Base-by-base conservation (phyloP, 2,113 vertebrate genomes). In the Antigone vipio region DNA sequence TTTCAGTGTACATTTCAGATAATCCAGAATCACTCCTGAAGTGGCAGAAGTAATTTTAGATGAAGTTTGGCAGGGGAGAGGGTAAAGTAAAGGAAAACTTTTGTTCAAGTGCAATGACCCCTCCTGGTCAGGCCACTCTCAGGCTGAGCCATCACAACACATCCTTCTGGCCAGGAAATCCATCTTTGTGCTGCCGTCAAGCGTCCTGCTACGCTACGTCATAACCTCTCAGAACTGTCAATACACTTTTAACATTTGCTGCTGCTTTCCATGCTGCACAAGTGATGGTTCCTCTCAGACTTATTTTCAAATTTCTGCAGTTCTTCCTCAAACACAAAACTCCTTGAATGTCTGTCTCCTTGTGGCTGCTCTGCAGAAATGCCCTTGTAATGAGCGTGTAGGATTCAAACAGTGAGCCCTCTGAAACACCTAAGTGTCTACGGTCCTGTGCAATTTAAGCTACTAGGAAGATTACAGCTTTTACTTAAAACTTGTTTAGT, bases 1-100 rank as follows among this genome's bases (percentile, higher is more conserved):
- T 85, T 90, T 91, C 84, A 89, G 95, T 95, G 91, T 96, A 95
- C 95, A 86, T 29, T 97, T 91, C 80, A 95, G 95, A 96, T 96
- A 97, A 94, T 63, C 56, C 47, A 75, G 69, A 95, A 92, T 81
- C 58, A 75, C 84, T 71, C 72, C 52, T 87, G 44, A 91, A 95
- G 60, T 81, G 76, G 60, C 87, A 95, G 76, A 91, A 89, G 83
- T 86, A 86, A 95, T 84, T 92, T 80, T n/a, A 93, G 64, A 81
- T 26, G 50, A 92, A 53, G 72, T 53, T 1, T 91, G 76, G 29
- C 83, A 84, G 40, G 55, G 58, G 78, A 93, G 81, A 60, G 2
- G 32, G 72, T 45, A 88, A 94, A 93, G 58, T 50, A 89, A 94
- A 95, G 62, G 34, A 34, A 32, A 66, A 40, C 68, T 55, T 92